Evolutionary conservation across 2,888 invertebrate genomes (phyloP).

Genomic region (Cheiracanthium punctorium): DNA sequence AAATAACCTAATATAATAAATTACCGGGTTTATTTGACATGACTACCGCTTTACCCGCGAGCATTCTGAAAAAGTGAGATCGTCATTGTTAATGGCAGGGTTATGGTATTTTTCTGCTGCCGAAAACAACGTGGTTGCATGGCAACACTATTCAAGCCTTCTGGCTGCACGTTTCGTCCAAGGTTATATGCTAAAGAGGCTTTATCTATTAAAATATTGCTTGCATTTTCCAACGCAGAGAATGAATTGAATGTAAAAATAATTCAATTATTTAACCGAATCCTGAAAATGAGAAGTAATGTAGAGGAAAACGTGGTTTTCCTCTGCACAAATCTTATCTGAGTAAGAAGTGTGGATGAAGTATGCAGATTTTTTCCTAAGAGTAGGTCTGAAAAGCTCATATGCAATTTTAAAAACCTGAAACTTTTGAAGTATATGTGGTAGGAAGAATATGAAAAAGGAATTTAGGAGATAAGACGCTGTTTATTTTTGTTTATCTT

Average conservation of each 20-base stretch:
- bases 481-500: too few species aligned
- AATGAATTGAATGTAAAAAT: not conserved
- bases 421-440: too few species aligned
- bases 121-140: not conserved
- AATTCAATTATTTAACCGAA: not conserved
- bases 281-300: not conserved
- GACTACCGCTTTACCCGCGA: not conserved
- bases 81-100: not conserved
- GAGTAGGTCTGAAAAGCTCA: too few species aligned
- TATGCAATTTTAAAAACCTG: too few species aligned
- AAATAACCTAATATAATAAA: conserved; percentile 17
- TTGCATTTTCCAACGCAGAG: not conserved
- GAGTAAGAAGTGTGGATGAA: too few species aligned
- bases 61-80: not conserved
- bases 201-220: not conserved
- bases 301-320: too few species aligned
- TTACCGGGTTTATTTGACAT: conserved; percentile 25
- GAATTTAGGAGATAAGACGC: too few species aligned
- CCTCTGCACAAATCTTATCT: too few species aligned
- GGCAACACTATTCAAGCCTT: conserved; percentile 2
- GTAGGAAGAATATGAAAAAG: too few species aligned
- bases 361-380: too few species aligned
- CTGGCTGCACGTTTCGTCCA: not conserved
- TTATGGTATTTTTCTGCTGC: not conserved
- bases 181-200: conserved; percentile 12